These are phyloP conservation scores for Thamnaconus septentrionalis DNA, from an alignment of 2,113 vertebrate species.

Conservation along the genomic window DNA sequence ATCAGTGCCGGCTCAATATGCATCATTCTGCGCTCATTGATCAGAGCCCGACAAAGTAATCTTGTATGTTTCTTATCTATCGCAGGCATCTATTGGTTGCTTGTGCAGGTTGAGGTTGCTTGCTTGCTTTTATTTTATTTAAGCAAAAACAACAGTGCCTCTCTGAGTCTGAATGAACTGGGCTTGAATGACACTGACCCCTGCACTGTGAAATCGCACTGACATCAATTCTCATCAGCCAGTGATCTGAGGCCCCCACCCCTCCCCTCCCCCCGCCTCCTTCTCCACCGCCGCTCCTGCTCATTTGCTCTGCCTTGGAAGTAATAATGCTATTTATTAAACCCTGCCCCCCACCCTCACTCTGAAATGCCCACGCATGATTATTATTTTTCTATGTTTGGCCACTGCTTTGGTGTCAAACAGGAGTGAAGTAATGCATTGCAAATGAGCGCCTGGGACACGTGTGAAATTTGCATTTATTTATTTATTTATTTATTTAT, in stretches of 20 bases:
- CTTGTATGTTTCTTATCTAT: no score
- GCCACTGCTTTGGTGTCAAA: neutral
- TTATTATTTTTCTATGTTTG: neutral
- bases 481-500: no score
- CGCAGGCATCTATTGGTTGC: no score
- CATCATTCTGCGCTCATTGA: no score
- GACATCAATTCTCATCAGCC: constrained; percentile 5
- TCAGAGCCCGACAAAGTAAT: no score
- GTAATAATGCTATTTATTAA: constrained; percentile 2
- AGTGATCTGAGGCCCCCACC: constrained; percentile 5
- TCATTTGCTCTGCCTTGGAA: no score
- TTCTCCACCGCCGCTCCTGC: neutral
- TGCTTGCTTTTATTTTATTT: neutral
- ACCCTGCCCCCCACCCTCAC: neutral
- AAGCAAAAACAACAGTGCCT: no score
- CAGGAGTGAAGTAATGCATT: neutral
- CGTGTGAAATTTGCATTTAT: neutral
- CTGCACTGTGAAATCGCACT: neutral
- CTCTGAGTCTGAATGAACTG: neutral
- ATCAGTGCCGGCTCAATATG: no score
- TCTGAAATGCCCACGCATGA: neutral
- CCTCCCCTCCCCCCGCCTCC: no score
- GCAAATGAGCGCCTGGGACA: constrained; percentile 13
- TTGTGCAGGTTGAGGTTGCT: no score
- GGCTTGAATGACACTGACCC: constrained; percentile 7